A percentile compares a stretch with the other conserved stretches of the same genome.
phyloP scores from a whole-genome alignment of 2,888 invertebrate genomes.

The Temnothorax unifasciatus region DNA sequence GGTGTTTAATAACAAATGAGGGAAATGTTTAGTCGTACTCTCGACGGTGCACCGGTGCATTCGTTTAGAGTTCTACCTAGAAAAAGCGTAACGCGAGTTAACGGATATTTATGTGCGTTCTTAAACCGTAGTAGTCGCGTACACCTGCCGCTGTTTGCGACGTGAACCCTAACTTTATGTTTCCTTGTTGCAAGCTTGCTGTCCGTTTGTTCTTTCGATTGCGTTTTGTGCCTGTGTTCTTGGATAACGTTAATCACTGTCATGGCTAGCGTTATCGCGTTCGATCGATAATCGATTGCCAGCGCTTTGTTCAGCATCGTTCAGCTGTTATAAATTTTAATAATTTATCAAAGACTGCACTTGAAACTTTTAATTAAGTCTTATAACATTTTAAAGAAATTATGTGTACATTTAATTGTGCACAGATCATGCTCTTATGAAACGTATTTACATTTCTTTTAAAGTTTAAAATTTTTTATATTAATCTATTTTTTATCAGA shows the following conservation, averaged over 20 bases:
- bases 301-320: neutral
- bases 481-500: constrained; percentile 1
- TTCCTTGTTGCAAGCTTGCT: constrained; percentile 71
- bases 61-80: constrained; percentile 55
- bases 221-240: constrained; percentile 58
- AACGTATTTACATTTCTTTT: neutral
- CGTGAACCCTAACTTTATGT: constrained; percentile 67
- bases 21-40: constrained; percentile 25
- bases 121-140: constrained; percentile 57
- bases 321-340: neutral
- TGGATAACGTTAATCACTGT: constrained; percentile 39
- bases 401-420: neutral
- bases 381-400: constrained; percentile 6
- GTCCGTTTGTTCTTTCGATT: constrained; percentile 69
- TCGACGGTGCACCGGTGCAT: constrained; percentile 42
- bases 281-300: constrained; percentile 42
- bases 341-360: constrained; percentile 6
- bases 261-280: constrained; percentile 3
- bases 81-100: neutral
- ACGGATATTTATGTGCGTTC: constrained; percentile 58
- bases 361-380: neutral
- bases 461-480: neutral
- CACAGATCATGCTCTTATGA: neutral
- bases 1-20: constrained; percentile 18
- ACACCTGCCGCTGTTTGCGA: constrained; percentile 65